Percentiles rank a stretch among this genome's conserved stretches.
Conservation (phyloP, 2,888 invertebrate genomes). For the Incurvaria masculella region DNA sequence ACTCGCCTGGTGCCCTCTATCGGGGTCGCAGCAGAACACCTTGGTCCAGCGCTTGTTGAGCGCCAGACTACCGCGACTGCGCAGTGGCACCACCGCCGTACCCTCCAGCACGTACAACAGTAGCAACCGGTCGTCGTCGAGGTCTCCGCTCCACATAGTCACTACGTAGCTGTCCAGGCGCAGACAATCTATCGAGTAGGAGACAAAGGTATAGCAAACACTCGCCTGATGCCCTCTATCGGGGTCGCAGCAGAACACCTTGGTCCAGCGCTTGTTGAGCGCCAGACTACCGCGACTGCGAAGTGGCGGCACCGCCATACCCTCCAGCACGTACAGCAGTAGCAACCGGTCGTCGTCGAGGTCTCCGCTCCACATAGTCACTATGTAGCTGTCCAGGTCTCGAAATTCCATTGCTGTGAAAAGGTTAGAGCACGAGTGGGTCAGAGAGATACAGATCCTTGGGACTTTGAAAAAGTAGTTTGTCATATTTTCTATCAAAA, state of each 20-base stretch:
- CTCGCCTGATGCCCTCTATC: slow-evolving; percentile 58
- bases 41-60: slow-evolving; percentile 63
- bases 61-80: slow-evolving; percentile 66
- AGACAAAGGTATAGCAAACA: not conserved
- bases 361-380: slow-evolving; percentile 79
- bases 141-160: slow-evolving; percentile 77
- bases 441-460: too few species aligned
- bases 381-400: slow-evolving; percentile 63
- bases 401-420: slow-evolving; percentile 66
- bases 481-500: too few species aligned
- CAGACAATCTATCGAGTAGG: slow-evolving; percentile 66
- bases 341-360: slow-evolving; percentile 72
- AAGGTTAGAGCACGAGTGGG: too few species aligned
- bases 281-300: slow-evolving; percentile 66
- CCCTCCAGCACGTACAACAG: slow-evolving; percentile 60
- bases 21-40: slow-evolving; percentile 68
- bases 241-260: slow-evolving; percentile 67
- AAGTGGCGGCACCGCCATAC: slow-evolving; percentile 51
- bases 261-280: slow-evolving; percentile 63
- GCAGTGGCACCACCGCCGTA: slow-evolving; percentile 50
- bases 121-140: slow-evolving; percentile 71
- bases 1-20: slow-evolving; percentile 56
- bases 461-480: too few species aligned
- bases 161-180: slow-evolving; percentile 66
- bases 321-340: slow-evolving; percentile 58